Evolutionary conservation across 2,888 invertebrate species (phyloP), one percentile per base, ranked within the genome.

Genomic region (Himalopsyche anomala): DNA sequence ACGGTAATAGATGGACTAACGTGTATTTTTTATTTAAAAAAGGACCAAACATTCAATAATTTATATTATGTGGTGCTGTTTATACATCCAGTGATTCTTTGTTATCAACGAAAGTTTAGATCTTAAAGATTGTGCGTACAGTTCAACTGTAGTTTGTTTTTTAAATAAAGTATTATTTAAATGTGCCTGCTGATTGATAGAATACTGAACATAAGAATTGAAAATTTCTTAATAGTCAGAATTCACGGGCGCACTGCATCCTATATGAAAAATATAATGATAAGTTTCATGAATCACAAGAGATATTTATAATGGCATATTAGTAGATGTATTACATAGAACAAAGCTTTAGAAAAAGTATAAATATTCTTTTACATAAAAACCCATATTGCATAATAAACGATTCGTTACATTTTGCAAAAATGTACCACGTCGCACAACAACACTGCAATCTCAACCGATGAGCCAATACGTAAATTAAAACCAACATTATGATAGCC

Each of bases 321-420:
- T 62, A 62, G 62, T 62, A 28, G 51, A 28, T 62, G 19, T 62
- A 62, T 62, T 19, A n/a, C 19, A 62, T 62, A 62, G 62, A 62
- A 19, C 62, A 62, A 62, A 62, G 62, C 62, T 19, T 6, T 19
- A 62, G 19, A n/a, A 62, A 62, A 62, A 62, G 19, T 62, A 62
- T 62, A 62, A 62, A 19, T 62, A 62, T 19, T 51, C 15, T 15
- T 51, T 51, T 51, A 51, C 8, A 11, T 51, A 15, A 51, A 51
- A 51, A 51, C 51, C 51, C 62, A 62, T 19, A 9, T 62, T 62
- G 62, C 62, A 62, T 62, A 28, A 62, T 62, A 62, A 62, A 62
- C 28, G 19, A 62, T 5, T 19, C n/a, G 11, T 62, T 19, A 28
- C 19, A 28, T 62, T 62, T 28, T 19, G 62, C 62, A 62, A 28